These are phyloP conservation scores for Orius laevigatus DNA, from an alignment of 1,140 invertebrate genomes.

Conservation along the genomic window DNA sequence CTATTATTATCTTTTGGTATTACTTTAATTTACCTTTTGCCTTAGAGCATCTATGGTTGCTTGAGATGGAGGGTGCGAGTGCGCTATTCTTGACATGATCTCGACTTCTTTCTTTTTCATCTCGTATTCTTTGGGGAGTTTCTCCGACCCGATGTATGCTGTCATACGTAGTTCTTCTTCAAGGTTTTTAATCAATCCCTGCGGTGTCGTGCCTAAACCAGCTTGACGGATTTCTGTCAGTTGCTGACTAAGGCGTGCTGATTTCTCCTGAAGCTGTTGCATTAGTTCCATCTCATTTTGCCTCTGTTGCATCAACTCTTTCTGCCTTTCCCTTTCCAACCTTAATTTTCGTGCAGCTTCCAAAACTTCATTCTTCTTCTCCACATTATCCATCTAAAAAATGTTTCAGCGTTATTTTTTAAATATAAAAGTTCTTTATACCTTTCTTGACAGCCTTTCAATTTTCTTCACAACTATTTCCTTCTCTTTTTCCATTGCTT, in stretches of 20 bases:
- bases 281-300: conserved; percentile 35
- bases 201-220: conserved; percentile 35
- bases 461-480: conserved; percentile 55
- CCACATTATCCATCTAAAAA: conserved; percentile 32
- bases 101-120: conserved; percentile 43
- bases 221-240: conserved; percentile 36
- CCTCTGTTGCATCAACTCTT: conserved; percentile 46
- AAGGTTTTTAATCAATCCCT: conserved; percentile 44
- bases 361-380: conserved; percentile 37
- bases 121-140: conserved; percentile 54
- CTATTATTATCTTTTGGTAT: not conserved
- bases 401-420: too few relatives aligned
- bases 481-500: conserved; percentile 72
- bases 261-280: conserved; percentile 35
- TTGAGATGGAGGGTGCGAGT: conserved; percentile 46
- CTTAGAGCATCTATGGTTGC: conserved; percentile 47
- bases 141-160: conserved; percentile 58
- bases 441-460: conserved; percentile 49
- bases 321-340: conserved; percentile 52
- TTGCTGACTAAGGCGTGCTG: conserved; percentile 35
- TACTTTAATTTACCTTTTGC: conserved; percentile 32
- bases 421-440: conserved; percentile 17
- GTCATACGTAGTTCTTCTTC: conserved; percentile 63
- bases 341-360: conserved; percentile 49
- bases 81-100: conserved; percentile 47